These are phyloP conservation scores for Salvator merianae DNA, from an alignment of 2,113 vertebrate genomes.

Conservation along the genomic window DNA sequence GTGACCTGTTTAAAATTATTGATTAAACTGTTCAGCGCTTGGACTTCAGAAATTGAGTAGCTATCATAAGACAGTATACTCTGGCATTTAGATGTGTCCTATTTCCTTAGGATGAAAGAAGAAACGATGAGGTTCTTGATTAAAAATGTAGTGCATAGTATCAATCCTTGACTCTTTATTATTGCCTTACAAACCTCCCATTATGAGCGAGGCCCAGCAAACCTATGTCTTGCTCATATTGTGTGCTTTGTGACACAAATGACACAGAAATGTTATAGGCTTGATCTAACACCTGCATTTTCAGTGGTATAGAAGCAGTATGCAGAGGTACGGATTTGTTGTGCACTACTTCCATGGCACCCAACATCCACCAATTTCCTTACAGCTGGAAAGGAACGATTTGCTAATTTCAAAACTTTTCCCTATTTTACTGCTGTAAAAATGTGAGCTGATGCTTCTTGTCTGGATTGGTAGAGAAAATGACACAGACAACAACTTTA, in stretches of 20 bases:
- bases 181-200: conserved; percentile 7
- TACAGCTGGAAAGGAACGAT: not conserved
- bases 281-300: not conserved
- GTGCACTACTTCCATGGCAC: not conserved
- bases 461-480: not conserved
- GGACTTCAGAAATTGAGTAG: conserved; percentile 3
- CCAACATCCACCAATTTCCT: not conserved
- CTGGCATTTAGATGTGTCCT: not conserved
- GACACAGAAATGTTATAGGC: not conserved
- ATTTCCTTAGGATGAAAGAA: not conserved
- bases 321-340: too few relatives aligned
- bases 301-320: too few relatives aligned
- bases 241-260: not conserved
- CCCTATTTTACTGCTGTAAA: not conserved
- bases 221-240: not conserved
- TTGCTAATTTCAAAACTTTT: not conserved
- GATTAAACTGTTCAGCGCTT: conserved; percentile 23
- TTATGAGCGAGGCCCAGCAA: not conserved
- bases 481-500: not conserved
- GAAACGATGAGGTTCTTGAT: conserved; percentile 4
- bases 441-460: not conserved
- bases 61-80: not conserved
- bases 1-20: conserved; percentile 27
- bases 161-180: conserved; percentile 8
- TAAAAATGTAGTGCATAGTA: not conserved